Base-by-base conservation (phyloP, 2,113 vertebrate species). In the Halcyon senegalensis region DNA sequence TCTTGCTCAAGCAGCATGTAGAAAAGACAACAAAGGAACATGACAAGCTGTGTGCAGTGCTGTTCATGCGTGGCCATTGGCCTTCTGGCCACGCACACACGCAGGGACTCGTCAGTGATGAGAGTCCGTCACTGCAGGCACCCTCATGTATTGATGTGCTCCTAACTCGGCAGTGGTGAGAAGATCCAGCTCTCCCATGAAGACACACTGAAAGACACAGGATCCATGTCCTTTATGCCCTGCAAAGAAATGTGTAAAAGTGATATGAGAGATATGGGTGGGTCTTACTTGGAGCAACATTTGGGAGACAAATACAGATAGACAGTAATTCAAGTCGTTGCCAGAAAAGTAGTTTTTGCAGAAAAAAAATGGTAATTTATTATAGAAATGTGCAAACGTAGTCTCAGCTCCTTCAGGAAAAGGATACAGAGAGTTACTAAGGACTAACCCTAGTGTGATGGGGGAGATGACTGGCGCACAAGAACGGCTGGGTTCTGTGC, bases 371-470 rank as follows among this genome's bases (percentile, higher is more conserved):
- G 13, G 7, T 63, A 31, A 35, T 93, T 63, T 79, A 27, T 37
- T 14, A 17, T 16, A 11, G 33, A 68, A 67, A 41, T 7, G 8
- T 27, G 25, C 7, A 69, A 62, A 37, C 2, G 62, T 18, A 1
- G 0, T 43, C 69, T 62, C 41, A 43, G 21, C 8, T 78, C 60
- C 11, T 56, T 74, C 16, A 56, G 41, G 70, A 27, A 70, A 79
- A 72, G 4, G 27, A 28, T 6, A 7, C 1, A 1, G 5, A 2
- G 2, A 19, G 11, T 27, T 43, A 51, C 12, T n/a, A 44, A 60
- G 35, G 35, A 14, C 27, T 68, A 64, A 50, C 14, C 17, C 37
- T 4, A 18, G 25, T 8, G 41, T 11, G 24, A 12, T 35, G 6
- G 15, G 14, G 24, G 8, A 39, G 37, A 59, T 0, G 1, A 19